These are phyloP conservation scores for Sterrhoptilus dennistouni DNA, from an alignment of 2,113 vertebrate genomes.

Conservation along the genomic window DNA sequence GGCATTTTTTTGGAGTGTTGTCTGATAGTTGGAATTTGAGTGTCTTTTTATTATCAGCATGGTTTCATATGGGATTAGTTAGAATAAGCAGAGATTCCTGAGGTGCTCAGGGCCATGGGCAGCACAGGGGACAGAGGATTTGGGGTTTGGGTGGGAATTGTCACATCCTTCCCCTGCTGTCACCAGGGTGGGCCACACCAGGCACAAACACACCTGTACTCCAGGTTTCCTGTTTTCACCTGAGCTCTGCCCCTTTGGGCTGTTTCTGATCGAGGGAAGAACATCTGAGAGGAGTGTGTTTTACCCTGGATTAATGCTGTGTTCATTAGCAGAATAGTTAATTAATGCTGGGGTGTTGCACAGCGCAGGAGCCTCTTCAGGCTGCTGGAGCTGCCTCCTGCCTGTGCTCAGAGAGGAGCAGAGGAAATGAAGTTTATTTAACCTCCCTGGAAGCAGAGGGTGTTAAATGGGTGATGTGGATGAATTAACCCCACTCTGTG, in stretches of 20 bases:
- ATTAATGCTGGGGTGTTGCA: background rate
- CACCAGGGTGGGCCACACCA: background rate
- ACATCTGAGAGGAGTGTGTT: background rate
- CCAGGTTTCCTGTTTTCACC: background rate
- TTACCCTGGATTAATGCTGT: background rate
- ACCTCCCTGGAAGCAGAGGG: background rate
- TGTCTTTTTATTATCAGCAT: background rate
- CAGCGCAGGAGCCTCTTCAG: background rate
- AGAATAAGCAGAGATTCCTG: background rate
- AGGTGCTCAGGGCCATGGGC: background rate
- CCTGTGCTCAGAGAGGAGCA: background rate
- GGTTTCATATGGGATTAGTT: background rate
- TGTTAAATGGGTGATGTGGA: background rate
- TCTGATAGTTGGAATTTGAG: background rate
- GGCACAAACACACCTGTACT: fast-evolving
- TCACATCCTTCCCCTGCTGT: background rate
- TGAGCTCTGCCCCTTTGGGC: background rate
- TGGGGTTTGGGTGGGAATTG: background rate
- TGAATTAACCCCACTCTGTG: background rate
- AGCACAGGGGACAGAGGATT: background rate
- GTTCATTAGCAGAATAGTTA: background rate
- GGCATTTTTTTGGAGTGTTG: background rate
- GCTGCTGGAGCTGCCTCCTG: background rate
- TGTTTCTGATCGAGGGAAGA: background rate
- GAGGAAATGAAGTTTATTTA: background rate